Conservation (phyloP, 2,888 invertebrate species). For the Trichogramma evanescens region DNA sequence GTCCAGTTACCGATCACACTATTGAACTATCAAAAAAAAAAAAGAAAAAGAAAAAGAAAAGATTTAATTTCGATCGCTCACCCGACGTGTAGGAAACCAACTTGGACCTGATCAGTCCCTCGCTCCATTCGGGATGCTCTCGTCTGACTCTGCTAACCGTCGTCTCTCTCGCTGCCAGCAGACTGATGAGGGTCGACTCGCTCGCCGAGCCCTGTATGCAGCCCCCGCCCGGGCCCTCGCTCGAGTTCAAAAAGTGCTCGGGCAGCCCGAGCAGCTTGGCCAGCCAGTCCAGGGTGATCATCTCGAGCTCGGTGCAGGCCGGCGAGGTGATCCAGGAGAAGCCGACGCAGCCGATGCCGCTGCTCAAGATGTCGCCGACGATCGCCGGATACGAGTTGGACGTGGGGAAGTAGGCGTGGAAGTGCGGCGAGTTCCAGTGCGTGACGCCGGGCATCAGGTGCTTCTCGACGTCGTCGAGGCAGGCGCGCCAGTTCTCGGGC, state of each 20-base stretch:
- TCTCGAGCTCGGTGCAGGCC: slow-evolving; percentile 88
- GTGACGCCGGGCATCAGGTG: slow-evolving; percentile 90
- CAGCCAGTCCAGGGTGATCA: slow-evolving; percentile 88
- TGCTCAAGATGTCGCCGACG: slow-evolving; percentile 73
- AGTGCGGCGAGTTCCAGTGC: slow-evolving; percentile 89
- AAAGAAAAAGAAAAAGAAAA: not conserved
- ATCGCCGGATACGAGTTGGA: slow-evolving; percentile 78
- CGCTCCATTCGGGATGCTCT: slow-evolving; percentile 56
- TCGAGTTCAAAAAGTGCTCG: slow-evolving; percentile 69
- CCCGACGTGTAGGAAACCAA: slow-evolving; percentile 75
- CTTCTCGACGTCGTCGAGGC: slow-evolving; percentile 74
- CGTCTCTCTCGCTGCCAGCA: slow-evolving; percentile 71
- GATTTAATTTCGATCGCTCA: slow-evolving; percentile 27
- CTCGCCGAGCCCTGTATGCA: slow-evolving; percentile 74
- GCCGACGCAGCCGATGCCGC: slow-evolving; percentile 78
- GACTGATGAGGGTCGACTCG: slow-evolving; percentile 77
- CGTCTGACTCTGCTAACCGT: slow-evolving; percentile 55
- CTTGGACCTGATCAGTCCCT: slow-evolving; percentile 60
- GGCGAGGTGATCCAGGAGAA: slow-evolving; percentile 86
- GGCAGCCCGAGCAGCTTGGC: slow-evolving; percentile 80
- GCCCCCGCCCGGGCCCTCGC: slow-evolving; percentile 75
- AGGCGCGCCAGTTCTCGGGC: slow-evolving; percentile 78
- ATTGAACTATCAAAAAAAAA: not conserved
- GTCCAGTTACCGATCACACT: no score
- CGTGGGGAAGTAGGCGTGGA: slow-evolving; percentile 86